Evolutionary conservation across 2,797 vertebrate genomes (phyloP), one percentile per base, ranked within the genome.

Genomic region (Malacoctenus gilli): DNA sequence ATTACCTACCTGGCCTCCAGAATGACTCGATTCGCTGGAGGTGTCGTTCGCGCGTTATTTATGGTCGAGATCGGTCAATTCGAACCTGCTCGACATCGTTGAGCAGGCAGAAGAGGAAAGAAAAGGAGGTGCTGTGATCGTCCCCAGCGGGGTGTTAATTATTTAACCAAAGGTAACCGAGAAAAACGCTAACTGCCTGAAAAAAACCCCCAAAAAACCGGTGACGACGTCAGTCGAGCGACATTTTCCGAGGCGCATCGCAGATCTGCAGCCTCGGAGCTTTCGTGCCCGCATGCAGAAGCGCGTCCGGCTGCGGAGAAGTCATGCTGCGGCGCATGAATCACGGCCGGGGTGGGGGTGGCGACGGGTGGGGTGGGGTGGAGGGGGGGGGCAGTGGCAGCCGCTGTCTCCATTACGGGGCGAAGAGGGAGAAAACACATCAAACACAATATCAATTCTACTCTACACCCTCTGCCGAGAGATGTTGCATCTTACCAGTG

Each of bases 401-500:
- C 31, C 3, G 19, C 51, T 40, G 75, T 75, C 72, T 80, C 59
- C 41, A 72, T 65, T 55, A 75, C 4, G 5, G 31, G 61, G 44
- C 16, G 48, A 59, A 19, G 46, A 8, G 12, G 32, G 30, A 41
- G 20, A 25, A 56, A 28, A 38, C 71, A 85, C 85, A 67, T 76
- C 80, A 75, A 84, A 71, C 68, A 87, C 82, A 69, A 78, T 87
- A 87, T 77, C 68, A 76, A 77, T 70, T 78, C 59, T 68, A 73
- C 46, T 72, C 78, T 57, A 75, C 48, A 54, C 37, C 63, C 68
- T 72, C 58, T 7, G 61, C 53, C 52, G 54, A 75, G 68, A 66
- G 80, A 84, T 53, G 77, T 64, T 72, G 77, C 69, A 53, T 87
- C 86, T 91, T 92, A 90, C 85, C 85, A 86, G 85, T 85, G 87